Conservation (phyloP, 1,140 invertebrate genomes). For the Brachionus manjavacas region DNA sequence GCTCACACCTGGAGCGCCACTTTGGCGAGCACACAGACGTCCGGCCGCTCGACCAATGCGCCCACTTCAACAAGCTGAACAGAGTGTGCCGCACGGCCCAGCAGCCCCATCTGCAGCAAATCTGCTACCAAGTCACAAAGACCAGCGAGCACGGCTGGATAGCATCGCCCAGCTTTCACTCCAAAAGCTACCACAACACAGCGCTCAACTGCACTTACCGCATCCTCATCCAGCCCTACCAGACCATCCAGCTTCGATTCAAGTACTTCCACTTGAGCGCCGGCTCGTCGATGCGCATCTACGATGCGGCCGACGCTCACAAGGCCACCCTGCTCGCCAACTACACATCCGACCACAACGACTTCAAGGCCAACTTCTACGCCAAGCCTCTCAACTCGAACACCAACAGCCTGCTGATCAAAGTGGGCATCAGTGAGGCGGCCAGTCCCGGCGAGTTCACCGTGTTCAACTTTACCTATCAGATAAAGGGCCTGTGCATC, state of each 20-base stretch:
- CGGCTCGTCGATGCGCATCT: not conserved
- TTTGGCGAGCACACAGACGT: not conserved
- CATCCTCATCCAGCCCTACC: constrained; percentile 21
- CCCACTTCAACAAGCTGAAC: not conserved
- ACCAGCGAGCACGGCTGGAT: constrained; percentile 13
- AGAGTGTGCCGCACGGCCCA: not conserved
- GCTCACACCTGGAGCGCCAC: not conserved
- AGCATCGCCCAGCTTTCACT: constrained; percentile 29
- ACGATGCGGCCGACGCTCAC: not conserved
- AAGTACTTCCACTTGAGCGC: not conserved
- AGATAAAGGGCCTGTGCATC: constrained; percentile 29
- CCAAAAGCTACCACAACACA: not conserved
- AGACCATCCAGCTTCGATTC: constrained; percentile 4
- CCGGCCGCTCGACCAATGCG: not conserved
- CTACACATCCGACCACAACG: not conserved
- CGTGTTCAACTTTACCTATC: constrained; percentile 26
- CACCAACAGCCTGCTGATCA: not conserved
- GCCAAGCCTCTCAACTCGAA: not conserved
- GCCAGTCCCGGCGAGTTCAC: not conserved
- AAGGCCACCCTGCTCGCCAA: not conserved
- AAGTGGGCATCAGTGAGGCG: not conserved
- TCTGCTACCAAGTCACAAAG: not conserved
- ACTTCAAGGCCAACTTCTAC: constrained; percentile 16
- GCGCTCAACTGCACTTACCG: constrained; percentile 6
- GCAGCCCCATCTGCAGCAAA: not conserved